Conservation (phyloP, 2,888 invertebrate genomes). For the Azorinus chamasolen region DNA sequence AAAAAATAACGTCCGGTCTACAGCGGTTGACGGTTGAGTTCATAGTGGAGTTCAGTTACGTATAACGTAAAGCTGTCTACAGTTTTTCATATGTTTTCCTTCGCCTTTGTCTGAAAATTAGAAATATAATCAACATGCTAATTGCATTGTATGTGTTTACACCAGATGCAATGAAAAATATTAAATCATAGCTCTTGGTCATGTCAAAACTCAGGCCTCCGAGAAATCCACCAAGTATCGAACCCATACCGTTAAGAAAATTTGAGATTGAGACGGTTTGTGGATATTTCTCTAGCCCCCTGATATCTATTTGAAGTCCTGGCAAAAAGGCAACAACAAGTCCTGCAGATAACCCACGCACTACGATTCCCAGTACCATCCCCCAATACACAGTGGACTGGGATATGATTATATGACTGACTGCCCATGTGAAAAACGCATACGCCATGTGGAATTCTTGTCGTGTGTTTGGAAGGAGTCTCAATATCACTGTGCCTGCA, state of each 20-base stretch:
- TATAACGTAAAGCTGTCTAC: no score
- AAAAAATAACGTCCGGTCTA: no score
- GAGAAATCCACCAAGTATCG: slow-evolving; percentile 38
- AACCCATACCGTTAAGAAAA: slow-evolving; percentile 22
- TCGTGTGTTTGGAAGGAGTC: slow-evolving; percentile 24
- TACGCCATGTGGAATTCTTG: slow-evolving; percentile 24
- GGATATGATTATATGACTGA: slow-evolving; percentile 25
- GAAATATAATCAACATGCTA: slow-evolving; percentile 12
- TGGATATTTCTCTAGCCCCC: slow-evolving; percentile 35
- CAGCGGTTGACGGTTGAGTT: no score
- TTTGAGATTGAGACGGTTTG: slow-evolving; percentile 37
- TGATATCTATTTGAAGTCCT: slow-evolving; percentile 28
- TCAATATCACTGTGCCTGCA: slow-evolving; percentile 14
- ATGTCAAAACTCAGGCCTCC: slow-evolving; percentile 48
- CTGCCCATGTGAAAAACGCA: slow-evolving; percentile 22
- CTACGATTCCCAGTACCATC: slow-evolving; percentile 33
- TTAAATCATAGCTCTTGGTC: slow-evolving; percentile 40
- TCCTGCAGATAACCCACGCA: slow-evolving; percentile 43
- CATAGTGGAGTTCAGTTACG: no score
- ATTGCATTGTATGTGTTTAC: slow-evolving; percentile 13
- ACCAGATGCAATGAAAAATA: slow-evolving; percentile 38
- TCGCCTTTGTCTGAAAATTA: neutral
- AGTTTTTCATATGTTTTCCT: neutral
- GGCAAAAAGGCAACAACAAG: slow-evolving; percentile 25
- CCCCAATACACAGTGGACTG: slow-evolving; percentile 22